Evolutionary conservation across 2,113 vertebrate genomes (phyloP).

Genomic region (Ancistrus triradiatus): DNA sequence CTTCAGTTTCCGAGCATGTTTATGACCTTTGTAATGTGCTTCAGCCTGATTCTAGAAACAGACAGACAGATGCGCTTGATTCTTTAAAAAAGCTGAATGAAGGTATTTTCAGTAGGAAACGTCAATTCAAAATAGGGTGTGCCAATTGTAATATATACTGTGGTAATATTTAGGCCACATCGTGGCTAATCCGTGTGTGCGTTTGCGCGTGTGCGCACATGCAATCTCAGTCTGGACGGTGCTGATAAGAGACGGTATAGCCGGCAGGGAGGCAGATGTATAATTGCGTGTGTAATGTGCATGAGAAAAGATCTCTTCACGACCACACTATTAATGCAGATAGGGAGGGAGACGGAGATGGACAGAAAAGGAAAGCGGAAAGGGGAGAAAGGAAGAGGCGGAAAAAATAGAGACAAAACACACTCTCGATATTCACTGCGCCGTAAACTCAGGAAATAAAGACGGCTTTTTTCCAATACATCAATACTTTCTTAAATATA

Average conservation of each 20-base stretch:
- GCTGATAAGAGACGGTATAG: conserved; percentile 58
- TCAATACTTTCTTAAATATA: too few species aligned
- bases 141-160: not conserved
- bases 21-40: conserved; percentile 98
- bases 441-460: too few species aligned
- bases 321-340: conserved; percentile 48
- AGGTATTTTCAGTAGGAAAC: not conserved
- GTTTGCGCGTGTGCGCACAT: not conserved
- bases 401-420: not conserved
- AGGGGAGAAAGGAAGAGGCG: not conserved
- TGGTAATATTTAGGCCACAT: conserved; percentile 3
- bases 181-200: not conserved
- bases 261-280: conserved; percentile 55
- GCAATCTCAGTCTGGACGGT: conserved; percentile 51
- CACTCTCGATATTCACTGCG: too few species aligned
- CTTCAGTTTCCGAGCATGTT: conserved; percentile 89
- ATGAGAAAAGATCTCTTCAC: conserved; percentile 57
- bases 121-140: not conserved
- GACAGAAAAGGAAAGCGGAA: not conserved
- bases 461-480: too few species aligned
- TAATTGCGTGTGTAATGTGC: conserved; percentile 63
- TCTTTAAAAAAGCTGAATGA: too few species aligned
- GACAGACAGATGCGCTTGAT: too few species aligned
- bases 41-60: conserved; percentile 88
- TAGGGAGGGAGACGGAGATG: not conserved